Conservation (phyloP, 2,113 vertebrate species). For the Lamprologus speciosus region DNA sequence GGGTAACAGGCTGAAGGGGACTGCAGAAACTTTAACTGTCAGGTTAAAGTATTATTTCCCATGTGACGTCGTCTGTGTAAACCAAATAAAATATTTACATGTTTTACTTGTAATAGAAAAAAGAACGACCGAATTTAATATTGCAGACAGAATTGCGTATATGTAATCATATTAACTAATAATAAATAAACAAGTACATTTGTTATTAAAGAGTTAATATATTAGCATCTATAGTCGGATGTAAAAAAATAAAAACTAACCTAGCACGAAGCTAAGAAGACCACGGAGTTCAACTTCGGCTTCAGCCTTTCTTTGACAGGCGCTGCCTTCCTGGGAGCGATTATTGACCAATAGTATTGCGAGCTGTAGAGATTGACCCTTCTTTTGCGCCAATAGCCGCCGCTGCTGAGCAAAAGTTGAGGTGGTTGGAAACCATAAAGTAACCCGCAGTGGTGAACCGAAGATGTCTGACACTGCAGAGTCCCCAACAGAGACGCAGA, state of each 20-base stretch:
- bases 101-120: background rate
- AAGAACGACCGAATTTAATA: background rate
- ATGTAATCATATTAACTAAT: background rate
- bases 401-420: rapidly evolving
- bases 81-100: background rate
- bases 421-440: background rate
- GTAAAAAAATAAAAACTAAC: constrained; percentile 8
- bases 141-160: background rate
- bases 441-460: background rate
- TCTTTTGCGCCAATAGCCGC: constrained; percentile 13
- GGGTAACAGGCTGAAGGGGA: background rate
- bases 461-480: constrained; percentile 75
- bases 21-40: background rate
- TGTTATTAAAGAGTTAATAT: background rate
- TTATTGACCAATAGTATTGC: constrained; percentile 32
- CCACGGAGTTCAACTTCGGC: background rate
- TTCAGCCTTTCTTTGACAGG: background rate
- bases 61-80: constrained; percentile 4
- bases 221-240: background rate
- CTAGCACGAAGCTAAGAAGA: background rate
- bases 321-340: background rate
- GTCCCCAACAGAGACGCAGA: constrained; percentile 66
- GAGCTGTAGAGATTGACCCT: background rate
- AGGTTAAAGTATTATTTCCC: background rate
- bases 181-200: background rate